Evolutionary conservation across 2,888 invertebrate species (phyloP).

Genomic region (Hartigia nigra): DNA sequence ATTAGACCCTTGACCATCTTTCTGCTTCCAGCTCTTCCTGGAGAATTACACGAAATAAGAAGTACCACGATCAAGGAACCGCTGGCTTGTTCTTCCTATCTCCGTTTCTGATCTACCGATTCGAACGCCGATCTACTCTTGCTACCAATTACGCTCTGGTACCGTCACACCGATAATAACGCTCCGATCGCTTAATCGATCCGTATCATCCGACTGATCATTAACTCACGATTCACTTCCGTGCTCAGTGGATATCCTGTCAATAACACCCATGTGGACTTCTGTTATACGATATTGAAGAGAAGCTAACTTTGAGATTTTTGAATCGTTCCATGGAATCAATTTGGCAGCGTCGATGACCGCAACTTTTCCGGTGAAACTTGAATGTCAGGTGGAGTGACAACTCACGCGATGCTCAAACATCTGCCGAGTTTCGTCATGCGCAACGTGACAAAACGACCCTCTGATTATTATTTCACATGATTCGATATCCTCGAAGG

Average conservation of each 20-base stretch:
- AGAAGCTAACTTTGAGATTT: neutral
- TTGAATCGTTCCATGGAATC: neutral
- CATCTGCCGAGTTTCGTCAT: neutral
- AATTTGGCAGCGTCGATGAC: conserved; percentile 21
- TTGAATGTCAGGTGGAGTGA: conserved; percentile 40
- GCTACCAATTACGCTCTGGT: conserved; percentile 25
- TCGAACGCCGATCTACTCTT: conserved; percentile 26
- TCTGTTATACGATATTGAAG: neutral
- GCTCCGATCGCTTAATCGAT: neutral
- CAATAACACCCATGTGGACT: neutral
- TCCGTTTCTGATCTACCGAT: conserved; percentile 3
- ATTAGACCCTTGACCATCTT: conserved; percentile 17
- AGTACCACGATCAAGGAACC: conserved; percentile 23
- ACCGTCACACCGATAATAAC: conserved; percentile 9
- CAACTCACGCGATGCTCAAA: conserved; percentile 35
- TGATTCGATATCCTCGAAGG: neutral
- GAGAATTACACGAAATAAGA: conserved; percentile 36
- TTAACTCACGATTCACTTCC: neutral
- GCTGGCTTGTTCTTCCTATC: neutral
- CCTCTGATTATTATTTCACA: neutral
- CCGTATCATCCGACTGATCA: neutral
- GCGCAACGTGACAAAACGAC: neutral
- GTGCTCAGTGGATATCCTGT: neutral
- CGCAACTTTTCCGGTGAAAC: conserved; percentile 44
- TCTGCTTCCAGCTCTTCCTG: conserved; percentile 15